Base-by-base conservation (phyloP, 1,140 invertebrate species). In the Sinonovacula constricta region DNA sequence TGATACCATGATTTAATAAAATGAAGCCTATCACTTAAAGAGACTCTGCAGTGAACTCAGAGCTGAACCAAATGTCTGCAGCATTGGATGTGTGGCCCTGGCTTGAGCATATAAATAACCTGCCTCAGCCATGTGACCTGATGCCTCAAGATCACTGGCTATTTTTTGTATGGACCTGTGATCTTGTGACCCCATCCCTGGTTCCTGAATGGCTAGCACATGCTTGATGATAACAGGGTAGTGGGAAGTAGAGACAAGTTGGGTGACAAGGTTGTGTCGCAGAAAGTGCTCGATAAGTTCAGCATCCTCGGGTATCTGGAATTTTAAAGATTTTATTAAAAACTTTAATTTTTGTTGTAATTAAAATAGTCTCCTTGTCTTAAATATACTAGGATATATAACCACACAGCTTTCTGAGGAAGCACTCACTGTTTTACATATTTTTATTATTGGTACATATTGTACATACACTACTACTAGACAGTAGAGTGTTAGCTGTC, bases 21-120 rank as follows among this genome's bases (percentile, higher is more conserved):
- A n/a, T n/a, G n/a, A n/a, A n/a, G n/a, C n/a, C 18, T 45, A 51
- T 65, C 49, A 77, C 59, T 84, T 86, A 54, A 86, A 76, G 83
- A 83, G 85, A 65, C 81, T 68, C 14, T 57, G 24, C 4, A 80
- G 39, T 24, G 80, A 54, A 31, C 70, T 69, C 18, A 83, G 30
- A 45, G 83, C 85, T 66, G 81, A 63, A 68, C 79, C 79, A 79
- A 86, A 88, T 22, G 85, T 87, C 59, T 82, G 79, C 15, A 88
- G 68, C 33, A 75, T 53, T 24, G 81, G 78, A 56, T 86, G 87
- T 28, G 78, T 84, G 26, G 81, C 76, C 33, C 77, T 72, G 51
- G 72, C 70, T 53, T 83, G 79, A 30, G 86, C 49, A 30, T 84
- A 36, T 59, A 88, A 67, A 56, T 82, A 81, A 0, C 87, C 87